phyloP scores from a whole-genome alignment of 2,797 vertebrate species.

The Mico argentatus region DNA sequence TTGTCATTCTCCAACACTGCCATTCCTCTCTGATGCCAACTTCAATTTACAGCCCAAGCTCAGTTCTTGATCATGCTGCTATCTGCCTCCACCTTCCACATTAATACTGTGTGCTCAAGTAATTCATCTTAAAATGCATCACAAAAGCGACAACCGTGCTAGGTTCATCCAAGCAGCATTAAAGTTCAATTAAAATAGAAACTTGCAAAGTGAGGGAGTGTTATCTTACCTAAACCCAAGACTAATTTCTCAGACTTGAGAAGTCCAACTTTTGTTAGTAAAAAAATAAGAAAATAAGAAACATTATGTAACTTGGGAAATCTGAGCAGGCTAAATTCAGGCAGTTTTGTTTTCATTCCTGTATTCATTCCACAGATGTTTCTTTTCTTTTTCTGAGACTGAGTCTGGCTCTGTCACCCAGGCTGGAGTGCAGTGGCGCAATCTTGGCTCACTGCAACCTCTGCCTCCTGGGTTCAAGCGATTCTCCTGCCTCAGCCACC shows the following conservation, averaged over 20 bases:
- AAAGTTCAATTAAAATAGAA: conserved; percentile 76
- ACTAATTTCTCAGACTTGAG: neutral
- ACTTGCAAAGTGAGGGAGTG: neutral
- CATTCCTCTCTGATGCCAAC: conserved; percentile 72
- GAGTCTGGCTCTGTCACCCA: neutral
- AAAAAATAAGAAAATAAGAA: neutral
- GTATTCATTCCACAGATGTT: neutral
- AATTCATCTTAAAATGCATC: conserved; percentile 75
- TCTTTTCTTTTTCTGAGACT: neutral
- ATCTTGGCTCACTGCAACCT: neutral
- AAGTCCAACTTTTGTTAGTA: neutral
- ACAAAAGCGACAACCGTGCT: conserved; percentile 34
- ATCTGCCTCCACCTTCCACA: conserved; percentile 71
- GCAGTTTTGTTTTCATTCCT: neutral
- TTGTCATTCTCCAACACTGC: conserved; percentile 66
- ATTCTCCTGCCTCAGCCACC: neutral
- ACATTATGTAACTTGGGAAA: neutral
- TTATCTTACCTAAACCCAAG: neutral
- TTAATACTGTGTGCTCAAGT: conserved; percentile 57
- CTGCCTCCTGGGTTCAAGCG: neutral
- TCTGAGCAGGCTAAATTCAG: neutral
- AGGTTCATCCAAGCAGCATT: conserved; percentile 58
- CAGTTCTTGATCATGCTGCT: conserved; percentile 67
- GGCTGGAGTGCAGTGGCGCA: neutral
- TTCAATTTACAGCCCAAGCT: conserved; percentile 74